phyloP scores from a whole-genome alignment of 2,797 vertebrate species.

The Ptychobarbus kaznakovi region DNA sequence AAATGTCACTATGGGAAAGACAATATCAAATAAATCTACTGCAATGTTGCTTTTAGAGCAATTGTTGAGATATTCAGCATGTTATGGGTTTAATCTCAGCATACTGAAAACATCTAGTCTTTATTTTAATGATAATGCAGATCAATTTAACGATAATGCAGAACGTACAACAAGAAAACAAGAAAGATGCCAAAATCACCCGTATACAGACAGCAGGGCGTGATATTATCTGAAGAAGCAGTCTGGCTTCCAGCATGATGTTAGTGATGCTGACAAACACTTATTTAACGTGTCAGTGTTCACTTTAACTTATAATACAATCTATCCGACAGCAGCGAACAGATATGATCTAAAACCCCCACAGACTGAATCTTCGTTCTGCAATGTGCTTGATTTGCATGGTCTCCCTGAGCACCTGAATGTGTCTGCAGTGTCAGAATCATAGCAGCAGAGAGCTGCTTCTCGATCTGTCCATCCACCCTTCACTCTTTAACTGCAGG shows the following conservation, averaged over 20 bases:
- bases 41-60: not conserved
- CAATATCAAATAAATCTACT: not conserved
- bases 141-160: not conserved
- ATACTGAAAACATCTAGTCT: not conserved
- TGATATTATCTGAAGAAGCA: no score
- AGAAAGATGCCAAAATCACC: not conserved
- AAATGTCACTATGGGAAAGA: not conserved
- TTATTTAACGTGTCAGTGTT: no score
- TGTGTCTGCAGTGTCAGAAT: not conserved
- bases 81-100: not conserved
- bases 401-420: no score
- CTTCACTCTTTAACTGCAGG: not conserved
- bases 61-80: not conserved
- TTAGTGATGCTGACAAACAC: no score
- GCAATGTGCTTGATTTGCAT: no score
- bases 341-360: no score
- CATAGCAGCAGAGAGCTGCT: not conserved
- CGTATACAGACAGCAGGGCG: no score
- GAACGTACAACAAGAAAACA: not conserved
- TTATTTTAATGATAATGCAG: not conserved
- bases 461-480: not conserved
- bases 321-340: no score
- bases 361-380: no score
- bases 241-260: no score
- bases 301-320: no score